Percentiles rank a stretch among this genome's conserved stretches.
Conservation (phyloP, 2,888 invertebrate genomes). For the Cryptosula pallasiana region DNA sequence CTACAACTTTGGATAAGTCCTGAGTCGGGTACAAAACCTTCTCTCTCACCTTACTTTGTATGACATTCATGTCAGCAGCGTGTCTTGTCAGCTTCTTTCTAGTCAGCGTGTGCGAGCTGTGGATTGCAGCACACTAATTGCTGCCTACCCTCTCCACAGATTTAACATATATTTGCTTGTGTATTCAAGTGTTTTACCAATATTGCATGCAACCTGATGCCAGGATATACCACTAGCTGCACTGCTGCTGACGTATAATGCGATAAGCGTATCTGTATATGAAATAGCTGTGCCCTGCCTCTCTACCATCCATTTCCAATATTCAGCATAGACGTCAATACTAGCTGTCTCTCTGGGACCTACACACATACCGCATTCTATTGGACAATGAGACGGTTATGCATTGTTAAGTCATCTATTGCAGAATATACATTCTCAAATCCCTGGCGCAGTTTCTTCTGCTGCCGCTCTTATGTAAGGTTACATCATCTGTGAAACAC, state of each 20-base stretch:
- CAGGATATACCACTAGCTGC: not conserved
- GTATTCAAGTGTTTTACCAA: not conserved
- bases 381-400: no score
- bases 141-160: not conserved
- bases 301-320: not conserved
- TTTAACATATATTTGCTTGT: not conserved
- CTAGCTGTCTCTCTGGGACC: not conserved
- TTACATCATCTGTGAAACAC: no score
- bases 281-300: not conserved
- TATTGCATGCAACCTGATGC: not conserved
- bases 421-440: no score
- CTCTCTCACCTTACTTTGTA: not conserved
- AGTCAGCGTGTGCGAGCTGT: no score
- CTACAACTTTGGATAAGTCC: not conserved
- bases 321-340: not conserved
- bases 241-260: not conserved
- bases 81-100: not conserved
- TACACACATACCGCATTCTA: not conserved
- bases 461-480: no score
- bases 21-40: slow-evolving; percentile 3
- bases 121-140: not conserved
- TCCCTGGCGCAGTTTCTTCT: no score
- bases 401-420: no score
- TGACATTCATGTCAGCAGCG: not conserved
- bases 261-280: not conserved